Evolutionary conservation across 2,888 invertebrate species (phyloP).

Genomic region (Habrosyne pyritoides): DNA sequence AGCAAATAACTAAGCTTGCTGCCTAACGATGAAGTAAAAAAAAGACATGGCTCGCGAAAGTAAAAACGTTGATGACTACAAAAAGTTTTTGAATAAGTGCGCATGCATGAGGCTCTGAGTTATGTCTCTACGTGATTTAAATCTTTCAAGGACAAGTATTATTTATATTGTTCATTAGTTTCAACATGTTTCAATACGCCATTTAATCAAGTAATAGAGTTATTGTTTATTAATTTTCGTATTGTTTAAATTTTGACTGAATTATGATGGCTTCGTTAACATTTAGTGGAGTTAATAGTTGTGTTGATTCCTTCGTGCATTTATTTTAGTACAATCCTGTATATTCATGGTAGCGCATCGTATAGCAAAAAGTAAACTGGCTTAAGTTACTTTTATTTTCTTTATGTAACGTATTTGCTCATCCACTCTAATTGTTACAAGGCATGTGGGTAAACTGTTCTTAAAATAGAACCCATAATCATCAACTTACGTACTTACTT

Average conservation of each 20-base stretch:
- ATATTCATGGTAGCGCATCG: neutral
- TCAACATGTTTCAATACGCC: too few species aligned
- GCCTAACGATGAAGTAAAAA: neutral
- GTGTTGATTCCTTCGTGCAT: too few species aligned
- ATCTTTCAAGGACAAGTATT: slow-evolving; percentile 1
- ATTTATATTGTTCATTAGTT: neutral
- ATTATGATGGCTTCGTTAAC: neutral
- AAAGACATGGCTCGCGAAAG: neutral
- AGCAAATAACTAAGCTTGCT: neutral
- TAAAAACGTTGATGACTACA: slow-evolving; percentile 4
- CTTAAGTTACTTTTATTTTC: neutral
- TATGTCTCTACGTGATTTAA: neutral
- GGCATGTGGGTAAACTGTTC: neutral
- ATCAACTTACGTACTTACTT: too few species aligned
- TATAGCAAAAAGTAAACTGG: neutral
- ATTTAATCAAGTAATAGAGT: too few species aligned
- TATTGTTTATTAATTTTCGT: too few species aligned
- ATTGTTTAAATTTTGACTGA: neutral
- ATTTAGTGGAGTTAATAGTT: too few species aligned
- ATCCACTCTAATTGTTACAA: neutral
- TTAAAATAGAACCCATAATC: too few species aligned
- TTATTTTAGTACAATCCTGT: too few species aligned
- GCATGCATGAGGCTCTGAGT: neutral
- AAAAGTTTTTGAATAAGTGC: neutral
- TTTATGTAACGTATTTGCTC: neutral